Conservation (phyloP, 2,797 vertebrate genomes). For the Enoplosus armatus region DNA sequence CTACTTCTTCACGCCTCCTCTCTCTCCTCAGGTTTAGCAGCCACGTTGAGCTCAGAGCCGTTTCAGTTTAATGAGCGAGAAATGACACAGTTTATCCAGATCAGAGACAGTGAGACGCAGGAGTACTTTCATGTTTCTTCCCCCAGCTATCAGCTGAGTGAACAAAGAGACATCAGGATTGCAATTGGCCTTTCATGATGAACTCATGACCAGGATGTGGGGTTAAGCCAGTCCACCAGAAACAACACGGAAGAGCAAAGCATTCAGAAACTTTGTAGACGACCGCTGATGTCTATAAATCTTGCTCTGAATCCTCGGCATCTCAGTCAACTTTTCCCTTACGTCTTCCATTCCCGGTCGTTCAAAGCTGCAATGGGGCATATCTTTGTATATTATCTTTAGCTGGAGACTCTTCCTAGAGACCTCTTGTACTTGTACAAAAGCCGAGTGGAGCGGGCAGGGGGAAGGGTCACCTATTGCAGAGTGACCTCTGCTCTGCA, state of each 20-base stretch:
- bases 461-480: slow-evolving; percentile 76
- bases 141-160: slow-evolving; percentile 9
- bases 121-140: slow-evolving; percentile 43
- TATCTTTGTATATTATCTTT: slow-evolving; percentile 59
- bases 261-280: background rate
- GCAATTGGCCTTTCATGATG: slow-evolving; percentile 17
- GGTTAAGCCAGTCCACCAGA: slow-evolving; percentile 63
- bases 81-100: slow-evolving; percentile 68
- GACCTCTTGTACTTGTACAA: slow-evolving; percentile 72
- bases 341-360: background rate
- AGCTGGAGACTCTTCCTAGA: slow-evolving; percentile 56
- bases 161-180: slow-evolving; percentile 50
- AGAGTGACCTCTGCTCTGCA: slow-evolving; percentile 77
- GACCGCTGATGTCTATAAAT: background rate
- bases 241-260: slow-evolving; percentile 19
- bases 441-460: slow-evolving; percentile 43
- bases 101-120: slow-evolving; percentile 45
- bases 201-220: slow-evolving; percentile 63
- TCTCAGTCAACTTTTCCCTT: slow-evolving; percentile 9
- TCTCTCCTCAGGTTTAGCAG: slow-evolving; percentile 51
- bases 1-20: slow-evolving; percentile 41
- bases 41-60: slow-evolving; percentile 52
- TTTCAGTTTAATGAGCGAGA: slow-evolving; percentile 63
- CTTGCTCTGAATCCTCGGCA: background rate
- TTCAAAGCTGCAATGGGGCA: too few relatives aligned